Conservation (phyloP, 2,888 invertebrate species). For the Drosophila nr. perissopoda region DNA sequence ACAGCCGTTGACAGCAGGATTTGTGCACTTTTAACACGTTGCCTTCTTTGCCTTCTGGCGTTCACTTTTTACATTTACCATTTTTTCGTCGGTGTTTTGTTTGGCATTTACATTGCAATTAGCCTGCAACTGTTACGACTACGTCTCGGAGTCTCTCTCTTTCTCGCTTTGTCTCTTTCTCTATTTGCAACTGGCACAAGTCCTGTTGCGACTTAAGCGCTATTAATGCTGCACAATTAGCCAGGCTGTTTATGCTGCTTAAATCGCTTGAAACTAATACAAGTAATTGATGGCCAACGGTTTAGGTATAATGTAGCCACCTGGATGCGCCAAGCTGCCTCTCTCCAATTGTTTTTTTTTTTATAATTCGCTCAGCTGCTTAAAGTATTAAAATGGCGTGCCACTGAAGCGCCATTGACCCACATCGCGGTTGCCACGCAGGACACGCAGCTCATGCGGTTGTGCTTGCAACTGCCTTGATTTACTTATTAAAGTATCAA, state of each 20-base stretch:
- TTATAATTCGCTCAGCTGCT: slow-evolving; percentile 8
- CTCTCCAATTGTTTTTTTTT: slow-evolving; percentile 12
- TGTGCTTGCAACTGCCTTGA: slow-evolving; percentile 42
- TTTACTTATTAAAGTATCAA: slow-evolving; percentile 70
- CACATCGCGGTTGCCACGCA: slow-evolving; percentile 31
- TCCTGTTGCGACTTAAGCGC: slow-evolving; percentile 48
- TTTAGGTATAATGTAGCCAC: slow-evolving; percentile 21
- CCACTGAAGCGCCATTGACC: slow-evolving; percentile 51
- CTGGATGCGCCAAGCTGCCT: slow-evolving; percentile 24
- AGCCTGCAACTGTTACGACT: slow-evolving; percentile 60
- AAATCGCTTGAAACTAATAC: slow-evolving; percentile 57
- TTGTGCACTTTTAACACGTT: slow-evolving; percentile 74
- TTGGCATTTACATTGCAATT: slow-evolving; percentile 79
- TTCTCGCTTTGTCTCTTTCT: background rate
- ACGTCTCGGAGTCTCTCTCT: slow-evolving; percentile 18
- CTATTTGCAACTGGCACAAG: background rate
- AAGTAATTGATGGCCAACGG: slow-evolving; percentile 62
- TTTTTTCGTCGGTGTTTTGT: slow-evolving; percentile 54
- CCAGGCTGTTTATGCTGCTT: slow-evolving; percentile 58
- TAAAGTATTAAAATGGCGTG: slow-evolving; percentile 41
- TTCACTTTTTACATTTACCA: slow-evolving; percentile 12
- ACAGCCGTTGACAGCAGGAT: slow-evolving; percentile 58
- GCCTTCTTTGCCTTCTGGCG: slow-evolving; percentile 25
- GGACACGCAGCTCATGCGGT: slow-evolving; percentile 15
- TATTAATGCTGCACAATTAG: slow-evolving; percentile 72